Conservation (phyloP, 2,797 vertebrate species). For the Fratercula arctica region DNA sequence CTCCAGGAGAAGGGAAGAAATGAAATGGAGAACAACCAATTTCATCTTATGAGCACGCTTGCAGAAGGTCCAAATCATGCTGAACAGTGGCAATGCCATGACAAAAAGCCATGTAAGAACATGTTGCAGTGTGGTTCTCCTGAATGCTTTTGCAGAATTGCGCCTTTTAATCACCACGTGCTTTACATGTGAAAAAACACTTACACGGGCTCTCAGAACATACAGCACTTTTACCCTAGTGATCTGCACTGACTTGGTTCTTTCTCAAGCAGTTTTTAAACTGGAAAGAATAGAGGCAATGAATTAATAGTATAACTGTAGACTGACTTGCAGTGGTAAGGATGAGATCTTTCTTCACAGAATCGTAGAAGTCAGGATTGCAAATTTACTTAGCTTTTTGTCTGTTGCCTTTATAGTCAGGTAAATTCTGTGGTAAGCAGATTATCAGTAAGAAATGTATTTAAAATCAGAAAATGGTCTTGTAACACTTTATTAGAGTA, state of each 20-base stretch:
- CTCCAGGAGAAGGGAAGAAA: background rate
- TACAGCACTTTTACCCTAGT: background rate
- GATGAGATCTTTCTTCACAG: background rate
- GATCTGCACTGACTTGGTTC: background rate
- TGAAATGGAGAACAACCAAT: background rate
- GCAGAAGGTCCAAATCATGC: background rate
- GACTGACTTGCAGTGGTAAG: background rate
- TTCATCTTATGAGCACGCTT: background rate
- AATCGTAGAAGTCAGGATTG: background rate
- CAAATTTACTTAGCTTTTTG: background rate
- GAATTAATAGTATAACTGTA: background rate
- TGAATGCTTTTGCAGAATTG: background rate
- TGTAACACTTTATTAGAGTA: background rate
- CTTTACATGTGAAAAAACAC: background rate
- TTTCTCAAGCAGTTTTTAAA: background rate
- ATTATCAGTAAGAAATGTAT: background rate
- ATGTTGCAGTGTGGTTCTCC: background rate
- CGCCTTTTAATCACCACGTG: background rate
- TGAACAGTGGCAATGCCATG: background rate
- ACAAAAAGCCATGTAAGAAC: background rate
- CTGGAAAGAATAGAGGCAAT: background rate
- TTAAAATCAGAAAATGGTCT: background rate
- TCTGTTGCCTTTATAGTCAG: background rate
- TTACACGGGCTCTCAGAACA: rapidly evolving
- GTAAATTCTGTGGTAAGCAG: background rate